Evolutionary conservation across 1,140 invertebrate species (phyloP).

Genomic region (Lethrus apterus): DNA sequence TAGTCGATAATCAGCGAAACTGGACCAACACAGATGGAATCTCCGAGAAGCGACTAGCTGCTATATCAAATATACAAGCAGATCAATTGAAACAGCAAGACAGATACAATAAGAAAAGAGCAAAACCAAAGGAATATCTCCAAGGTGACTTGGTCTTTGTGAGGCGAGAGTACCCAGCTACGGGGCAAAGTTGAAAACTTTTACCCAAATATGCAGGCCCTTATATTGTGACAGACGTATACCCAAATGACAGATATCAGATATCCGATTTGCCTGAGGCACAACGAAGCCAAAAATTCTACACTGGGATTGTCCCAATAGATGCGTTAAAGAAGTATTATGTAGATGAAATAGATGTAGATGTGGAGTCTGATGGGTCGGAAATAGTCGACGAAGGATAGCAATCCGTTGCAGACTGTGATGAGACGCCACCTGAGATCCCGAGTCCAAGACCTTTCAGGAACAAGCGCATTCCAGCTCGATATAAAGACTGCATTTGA

Average conservation of each 20-base stretch:
- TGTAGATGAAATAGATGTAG: too few species aligned
- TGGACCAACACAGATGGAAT: neutral
- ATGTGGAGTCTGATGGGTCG: too few species aligned
- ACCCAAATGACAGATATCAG: conserved; percentile 29
- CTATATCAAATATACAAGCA: neutral
- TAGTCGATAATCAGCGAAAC: neutral
- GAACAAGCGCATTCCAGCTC: too few species aligned
- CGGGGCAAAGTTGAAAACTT: conserved; percentile 23
- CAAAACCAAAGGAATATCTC: conserved; percentile 13
- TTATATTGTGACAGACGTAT: conserved; percentile 20
- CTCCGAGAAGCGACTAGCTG: neutral
- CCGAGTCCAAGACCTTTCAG: too few species aligned
- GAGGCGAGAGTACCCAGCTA: conserved; percentile 9
- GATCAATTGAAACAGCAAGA: conserved; percentile 1
- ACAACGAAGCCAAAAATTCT: neutral
- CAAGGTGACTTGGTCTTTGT: conserved; percentile 22
- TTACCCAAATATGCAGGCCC: conserved; percentile 25
- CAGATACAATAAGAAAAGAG: conserved; percentile 1
- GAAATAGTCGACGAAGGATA: too few species aligned
- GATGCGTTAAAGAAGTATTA: neutral
- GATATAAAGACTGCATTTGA: too few species aligned
- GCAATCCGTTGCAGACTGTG: too few species aligned
- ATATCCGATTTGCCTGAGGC: conserved; percentile 19
- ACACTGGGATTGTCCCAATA: neutral
- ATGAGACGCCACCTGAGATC: too few species aligned